Percentiles rank a stretch among this genome's conserved stretches.
Conservation (phyloP, 2,888 invertebrate species). For the Sepioteuthis lessoniana region DNA sequence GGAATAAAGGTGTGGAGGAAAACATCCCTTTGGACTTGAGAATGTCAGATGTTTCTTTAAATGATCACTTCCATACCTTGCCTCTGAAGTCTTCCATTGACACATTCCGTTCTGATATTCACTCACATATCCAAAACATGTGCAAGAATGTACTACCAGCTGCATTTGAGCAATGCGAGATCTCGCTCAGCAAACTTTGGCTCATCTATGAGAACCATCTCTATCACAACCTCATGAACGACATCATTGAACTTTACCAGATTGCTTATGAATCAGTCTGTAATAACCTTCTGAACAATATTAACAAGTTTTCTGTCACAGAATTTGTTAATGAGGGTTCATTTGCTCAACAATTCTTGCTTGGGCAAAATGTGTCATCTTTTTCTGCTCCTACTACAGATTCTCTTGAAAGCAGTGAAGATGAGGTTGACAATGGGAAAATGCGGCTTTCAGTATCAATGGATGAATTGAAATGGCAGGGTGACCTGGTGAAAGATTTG, state of each 20-base stretch:
- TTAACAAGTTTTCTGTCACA: constrained; percentile 54
- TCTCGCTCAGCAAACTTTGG: constrained; percentile 60
- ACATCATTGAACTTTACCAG: constrained; percentile 62
- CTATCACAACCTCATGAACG: constrained; percentile 60
- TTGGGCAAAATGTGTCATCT: not conserved
- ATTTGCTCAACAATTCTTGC: constrained; percentile 50
- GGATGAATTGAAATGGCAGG: constrained; percentile 48
- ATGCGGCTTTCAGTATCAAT: not conserved
- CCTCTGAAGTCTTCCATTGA: constrained; percentile 46
- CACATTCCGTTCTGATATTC: constrained; percentile 39
- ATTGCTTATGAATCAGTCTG: constrained; percentile 58
- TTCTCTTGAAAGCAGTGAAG: not conserved
- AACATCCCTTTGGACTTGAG: not conserved
- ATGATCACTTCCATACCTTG: not conserved
- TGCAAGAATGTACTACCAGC: not conserved
- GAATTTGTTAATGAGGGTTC: constrained; percentile 58
- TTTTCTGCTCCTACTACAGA: not conserved
- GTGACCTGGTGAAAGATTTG: constrained; percentile 52
- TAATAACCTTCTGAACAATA: constrained; percentile 53
- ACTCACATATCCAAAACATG: constrained; percentile 10
- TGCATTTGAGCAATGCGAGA: not conserved
- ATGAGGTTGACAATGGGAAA: not conserved
- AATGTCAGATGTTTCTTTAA: not conserved
- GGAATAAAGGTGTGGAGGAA: not conserved
- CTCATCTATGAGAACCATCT: constrained; percentile 67